These are phyloP conservation scores for Thrips palmi DNA, from an alignment of 1,140 invertebrate genomes.

Conservation along the genomic window DNA sequence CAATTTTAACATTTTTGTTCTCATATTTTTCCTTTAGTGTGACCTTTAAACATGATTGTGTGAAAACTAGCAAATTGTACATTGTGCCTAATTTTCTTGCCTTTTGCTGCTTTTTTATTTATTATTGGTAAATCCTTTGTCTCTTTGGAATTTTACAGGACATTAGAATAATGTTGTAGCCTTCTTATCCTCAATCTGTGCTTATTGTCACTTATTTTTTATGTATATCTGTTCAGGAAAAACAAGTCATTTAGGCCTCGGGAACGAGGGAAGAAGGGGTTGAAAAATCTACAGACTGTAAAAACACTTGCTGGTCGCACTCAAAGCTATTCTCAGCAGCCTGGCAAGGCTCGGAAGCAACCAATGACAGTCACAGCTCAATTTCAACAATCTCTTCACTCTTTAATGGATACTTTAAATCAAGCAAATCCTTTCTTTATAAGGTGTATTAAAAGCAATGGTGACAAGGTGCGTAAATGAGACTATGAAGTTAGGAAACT, in stretches of 20 bases:
- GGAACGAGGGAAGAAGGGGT: slow-evolving; percentile 56
- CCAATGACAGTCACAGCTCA: slow-evolving; percentile 84
- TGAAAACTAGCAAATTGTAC: no score
- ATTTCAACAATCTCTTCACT: slow-evolving; percentile 80
- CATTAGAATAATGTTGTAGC: no score
- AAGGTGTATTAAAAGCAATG: slow-evolving; percentile 90
- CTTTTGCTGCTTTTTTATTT: no score
- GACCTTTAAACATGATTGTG: no score
- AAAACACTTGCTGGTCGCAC: slow-evolving; percentile 68
- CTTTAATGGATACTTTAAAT: slow-evolving; percentile 83
- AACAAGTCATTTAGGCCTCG: slow-evolving; percentile 72
- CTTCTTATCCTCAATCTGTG: no score
- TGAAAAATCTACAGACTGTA: slow-evolving; percentile 78
- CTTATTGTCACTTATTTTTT: no score
- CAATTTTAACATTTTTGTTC: no score
- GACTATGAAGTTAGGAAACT: neutral
- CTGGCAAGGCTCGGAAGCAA: slow-evolving; percentile 60
- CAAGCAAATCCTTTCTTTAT: slow-evolving; percentile 95
- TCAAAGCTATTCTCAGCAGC: slow-evolving; percentile 28
- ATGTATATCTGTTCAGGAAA: slow-evolving; percentile 42
- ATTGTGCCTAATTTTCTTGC: no score
- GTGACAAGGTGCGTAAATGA: slow-evolving; percentile 46
- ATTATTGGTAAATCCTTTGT: no score
- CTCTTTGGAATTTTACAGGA: no score
- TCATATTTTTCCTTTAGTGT: no score